Conservation (phyloP, 2,113 vertebrate genomes). For the Illadopsis cleaveri region DNA sequence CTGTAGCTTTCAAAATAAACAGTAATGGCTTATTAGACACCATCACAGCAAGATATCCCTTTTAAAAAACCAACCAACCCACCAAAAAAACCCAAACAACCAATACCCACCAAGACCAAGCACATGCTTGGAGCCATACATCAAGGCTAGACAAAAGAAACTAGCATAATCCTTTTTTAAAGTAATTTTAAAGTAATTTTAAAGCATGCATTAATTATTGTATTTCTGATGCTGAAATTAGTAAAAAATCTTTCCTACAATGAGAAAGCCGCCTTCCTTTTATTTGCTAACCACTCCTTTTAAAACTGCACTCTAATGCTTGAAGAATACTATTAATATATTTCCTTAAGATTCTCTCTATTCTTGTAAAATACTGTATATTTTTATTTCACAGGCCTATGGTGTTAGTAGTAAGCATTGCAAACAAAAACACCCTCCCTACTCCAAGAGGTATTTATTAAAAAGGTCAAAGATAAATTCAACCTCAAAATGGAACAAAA, state of each 20-base stretch:
- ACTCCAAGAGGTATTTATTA: neutral
- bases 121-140: neutral
- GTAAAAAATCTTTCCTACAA: neutral
- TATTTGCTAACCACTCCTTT: neutral
- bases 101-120: neutral
- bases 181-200: neutral
- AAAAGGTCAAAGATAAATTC: conserved; percentile 8
- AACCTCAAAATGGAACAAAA: neutral
- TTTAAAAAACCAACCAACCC: neutral
- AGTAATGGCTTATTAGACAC: neutral
- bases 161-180: neutral
- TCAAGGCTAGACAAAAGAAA: neutral
- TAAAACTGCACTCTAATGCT: neutral
- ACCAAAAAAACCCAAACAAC: neutral
- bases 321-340: neutral
- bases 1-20: conserved; percentile 38
- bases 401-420: neutral
- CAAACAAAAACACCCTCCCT: neutral
- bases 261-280: neutral
- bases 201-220: neutral
- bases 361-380: neutral
- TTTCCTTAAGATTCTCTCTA: neutral
- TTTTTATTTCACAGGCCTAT: neutral
- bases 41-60: neutral
- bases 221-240: neutral